Conservation (phyloP, 2,888 invertebrate genomes). For the Fragum whitleyi region DNA sequence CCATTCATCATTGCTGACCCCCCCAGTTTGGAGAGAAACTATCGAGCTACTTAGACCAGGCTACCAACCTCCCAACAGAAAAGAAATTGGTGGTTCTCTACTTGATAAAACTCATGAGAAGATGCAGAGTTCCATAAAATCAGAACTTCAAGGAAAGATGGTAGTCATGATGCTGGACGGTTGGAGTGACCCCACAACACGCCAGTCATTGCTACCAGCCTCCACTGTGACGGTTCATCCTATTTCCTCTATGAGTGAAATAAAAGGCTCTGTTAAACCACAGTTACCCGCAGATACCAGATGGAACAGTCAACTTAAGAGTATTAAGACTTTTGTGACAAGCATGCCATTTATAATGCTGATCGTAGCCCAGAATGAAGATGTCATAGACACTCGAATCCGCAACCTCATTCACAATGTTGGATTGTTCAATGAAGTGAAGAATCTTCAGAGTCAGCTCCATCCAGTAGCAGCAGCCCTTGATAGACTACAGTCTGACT, state of each 20-base stretch:
- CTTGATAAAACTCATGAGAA: conserved; percentile 37
- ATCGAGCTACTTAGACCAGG: conserved; percentile 47
- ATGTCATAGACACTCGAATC: conserved; percentile 45
- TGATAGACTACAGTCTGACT: conserved; percentile 33
- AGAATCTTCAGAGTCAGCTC: conserved; percentile 41
- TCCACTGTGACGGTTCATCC: conserved; percentile 29
- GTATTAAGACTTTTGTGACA: conserved; percentile 32
- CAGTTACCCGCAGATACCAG: conserved; percentile 35
- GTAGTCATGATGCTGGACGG: conserved; percentile 41
- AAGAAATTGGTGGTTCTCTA: conserved; percentile 42
- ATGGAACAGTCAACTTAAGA: conserved; percentile 47
- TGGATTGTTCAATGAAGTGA: conserved; percentile 48
- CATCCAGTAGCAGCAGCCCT: conserved; percentile 33
- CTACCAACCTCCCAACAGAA: conserved; percentile 34
- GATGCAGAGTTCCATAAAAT: conserved; percentile 13
- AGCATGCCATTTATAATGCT: conserved; percentile 37
- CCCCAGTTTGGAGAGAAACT: conserved; percentile 28
- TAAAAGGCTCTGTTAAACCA: conserved; percentile 35
- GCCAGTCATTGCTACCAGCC: conserved; percentile 46
- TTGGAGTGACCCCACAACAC: conserved; percentile 55
- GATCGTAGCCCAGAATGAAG: conserved; percentile 48
- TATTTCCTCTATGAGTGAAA: conserved; percentile 40
- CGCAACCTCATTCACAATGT: conserved; percentile 51
- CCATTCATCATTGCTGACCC: conserved; percentile 48
- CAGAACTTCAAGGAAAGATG: conserved; percentile 40